Conservation (phyloP, 2,797 vertebrate genomes). For the Pelobates cultripes region DNA sequence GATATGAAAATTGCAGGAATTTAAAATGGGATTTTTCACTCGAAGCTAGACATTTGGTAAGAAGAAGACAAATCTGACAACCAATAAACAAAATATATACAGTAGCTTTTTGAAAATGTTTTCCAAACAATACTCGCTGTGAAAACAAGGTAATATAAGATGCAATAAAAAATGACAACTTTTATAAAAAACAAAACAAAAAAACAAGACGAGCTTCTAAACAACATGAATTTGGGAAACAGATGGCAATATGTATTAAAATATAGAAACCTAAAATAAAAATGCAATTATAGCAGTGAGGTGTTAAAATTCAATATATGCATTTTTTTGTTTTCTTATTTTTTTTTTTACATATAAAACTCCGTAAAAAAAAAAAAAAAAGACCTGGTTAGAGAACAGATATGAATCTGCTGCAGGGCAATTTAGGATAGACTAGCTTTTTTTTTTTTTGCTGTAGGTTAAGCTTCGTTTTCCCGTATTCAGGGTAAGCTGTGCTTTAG, state of each 20-base stretch:
- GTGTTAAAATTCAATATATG: conserved; percentile 15
- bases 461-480: conserved; percentile 12
- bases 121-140: too few species aligned
- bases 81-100: too few species aligned
- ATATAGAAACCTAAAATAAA: conserved; percentile 10
- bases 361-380: neutral
- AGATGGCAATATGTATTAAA: conserved; percentile 24
- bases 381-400: neutral
- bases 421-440: neutral
- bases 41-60: too few species aligned
- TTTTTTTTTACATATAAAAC: neutral
- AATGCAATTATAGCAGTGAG: neutral
- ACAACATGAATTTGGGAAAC: conserved; percentile 1
- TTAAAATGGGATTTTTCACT: too few species aligned
- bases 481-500: conserved; percentile 47
- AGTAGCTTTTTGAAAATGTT: too few species aligned
- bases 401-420: conserved; percentile 4
- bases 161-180: too few species aligned
- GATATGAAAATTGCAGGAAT: too few species aligned
- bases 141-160: too few species aligned
- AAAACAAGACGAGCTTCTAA: neutral
- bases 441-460: conserved; percentile 49
- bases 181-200: conserved; percentile 1
- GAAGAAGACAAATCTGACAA: too few species aligned
- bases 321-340: conserved; percentile 8